Evolutionary conservation across 2,888 invertebrate genomes (phyloP).

Genomic region (Habrosyne pyritoides): DNA sequence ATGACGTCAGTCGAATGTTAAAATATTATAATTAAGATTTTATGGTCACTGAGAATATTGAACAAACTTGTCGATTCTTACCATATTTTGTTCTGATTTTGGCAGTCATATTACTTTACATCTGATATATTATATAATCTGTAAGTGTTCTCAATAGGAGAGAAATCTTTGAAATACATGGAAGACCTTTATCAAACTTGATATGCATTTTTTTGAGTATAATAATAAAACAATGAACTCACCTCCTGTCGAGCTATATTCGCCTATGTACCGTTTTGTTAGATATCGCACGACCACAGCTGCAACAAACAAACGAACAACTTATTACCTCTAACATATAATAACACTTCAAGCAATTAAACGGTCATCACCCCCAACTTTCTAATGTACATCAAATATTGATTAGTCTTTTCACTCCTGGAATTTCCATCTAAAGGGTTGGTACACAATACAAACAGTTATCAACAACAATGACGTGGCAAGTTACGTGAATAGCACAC

Average conservation of each 20-base stretch:
- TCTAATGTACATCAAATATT: slow-evolving; percentile 62
- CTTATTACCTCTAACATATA: slow-evolving; percentile 23
- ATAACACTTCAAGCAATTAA: slow-evolving; percentile 51
- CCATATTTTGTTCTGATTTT: background rate
- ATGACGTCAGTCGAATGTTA: slow-evolving; percentile 16
- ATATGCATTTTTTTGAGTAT: slow-evolving; percentile 2
- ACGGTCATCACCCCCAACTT: slow-evolving; percentile 73
- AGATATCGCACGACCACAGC: slow-evolving; percentile 91
- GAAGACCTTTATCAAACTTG: background rate
- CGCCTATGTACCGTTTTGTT: slow-evolving; percentile 91
- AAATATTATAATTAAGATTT: slow-evolving; percentile 7
- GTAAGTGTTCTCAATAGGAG: background rate
- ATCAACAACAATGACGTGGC: slow-evolving; percentile 75
- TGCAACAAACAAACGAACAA: slow-evolving; percentile 81
- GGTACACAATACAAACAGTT: slow-evolving; percentile 69
- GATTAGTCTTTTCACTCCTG: slow-evolving; percentile 78
- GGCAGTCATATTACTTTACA: too few relatives aligned
- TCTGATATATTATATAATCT: background rate
- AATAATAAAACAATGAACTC: slow-evolving; percentile 58
- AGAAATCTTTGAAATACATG: background rate
- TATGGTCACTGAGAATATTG: background rate
- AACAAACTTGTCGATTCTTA: slow-evolving; percentile 14
- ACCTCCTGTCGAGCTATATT: slow-evolving; percentile 92
- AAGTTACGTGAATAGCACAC: slow-evolving; percentile 56
- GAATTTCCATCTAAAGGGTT: slow-evolving; percentile 63